Evolutionary conservation across 2,888 invertebrate genomes (phyloP), one percentile per base, ranked within the genome.

Genomic region (Chloroclystis v-ata): DNA sequence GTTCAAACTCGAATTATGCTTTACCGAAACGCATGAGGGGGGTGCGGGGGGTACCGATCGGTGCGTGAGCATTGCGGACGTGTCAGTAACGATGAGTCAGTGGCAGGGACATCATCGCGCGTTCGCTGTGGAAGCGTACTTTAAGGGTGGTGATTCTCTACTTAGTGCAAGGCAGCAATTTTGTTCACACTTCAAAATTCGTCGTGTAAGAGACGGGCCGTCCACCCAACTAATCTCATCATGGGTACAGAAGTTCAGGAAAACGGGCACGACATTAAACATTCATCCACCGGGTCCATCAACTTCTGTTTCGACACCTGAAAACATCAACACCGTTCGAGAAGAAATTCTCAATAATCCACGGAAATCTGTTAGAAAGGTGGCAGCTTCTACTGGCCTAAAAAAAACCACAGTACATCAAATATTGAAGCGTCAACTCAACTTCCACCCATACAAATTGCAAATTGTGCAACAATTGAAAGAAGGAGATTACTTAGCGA

Each of bases 201-300:
- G 26, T 6, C 26, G 26, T 6, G 4, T 26, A 8, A 26, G 8
- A 2, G 39, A 39, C 28, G 28, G 28, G 14, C 28, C 28, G 28
- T 28, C 39, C 28, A 28, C 14, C 39, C 39, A 39, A 39, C 28
- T 39, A 28, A 39, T 39, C 14, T 39, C n/a, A 28, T 28, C 39
- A 16, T 28, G 39, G 26, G 9, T 26, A 26, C 26, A 26, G 26
- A 26, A 26, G 26, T 26, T 26, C 8, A 26, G 26, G 8, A 28
- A 29, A 39, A 29, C 39, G 28, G 39, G 39, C 16, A 16, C 39
- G 29, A 28, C 29, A 28, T 28, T 28, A 29, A 39, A 28, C 20
- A 28, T 28, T 20, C 39, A 28, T 39, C 29, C 16, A 28, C 26
- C 26, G 4, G 26, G 26, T 6, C 26, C 26, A 6, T 26, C 26